A percentile compares a stretch with the other conserved stretches of the same genome.
Conservation (phyloP, 2,888 invertebrate genomes). For the Lasioglossum vierecki region DNA sequence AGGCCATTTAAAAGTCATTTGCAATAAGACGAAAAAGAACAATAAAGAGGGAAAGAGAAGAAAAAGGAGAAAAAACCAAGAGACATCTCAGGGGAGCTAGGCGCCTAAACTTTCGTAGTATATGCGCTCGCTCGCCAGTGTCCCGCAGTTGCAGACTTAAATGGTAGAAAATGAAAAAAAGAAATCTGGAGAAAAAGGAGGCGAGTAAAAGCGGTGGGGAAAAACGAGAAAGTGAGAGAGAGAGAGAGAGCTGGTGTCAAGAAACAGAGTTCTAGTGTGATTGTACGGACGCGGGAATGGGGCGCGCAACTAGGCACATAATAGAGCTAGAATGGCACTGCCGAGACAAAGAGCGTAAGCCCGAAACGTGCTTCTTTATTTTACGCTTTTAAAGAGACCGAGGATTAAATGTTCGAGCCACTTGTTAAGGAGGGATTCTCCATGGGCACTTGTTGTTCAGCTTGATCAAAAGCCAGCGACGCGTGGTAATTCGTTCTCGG, state of each 20-base stretch:
- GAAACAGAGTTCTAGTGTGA: constrained; percentile 60
- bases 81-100: neutral
- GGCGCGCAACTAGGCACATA: constrained; percentile 57
- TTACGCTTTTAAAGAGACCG: constrained; percentile 42
- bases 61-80: neutral
- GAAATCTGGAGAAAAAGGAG: neutral
- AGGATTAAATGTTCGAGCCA: constrained; percentile 59
- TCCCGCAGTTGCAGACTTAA: constrained; percentile 1
- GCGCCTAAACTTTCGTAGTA: constrained; percentile 41
- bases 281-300: constrained; percentile 42
- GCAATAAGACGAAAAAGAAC: constrained; percentile 52
- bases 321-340: constrained; percentile 42
- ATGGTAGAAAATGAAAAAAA: constrained; percentile 3
- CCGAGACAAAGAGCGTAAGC: constrained; percentile 49
- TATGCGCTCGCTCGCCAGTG: neutral
- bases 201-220: neutral
- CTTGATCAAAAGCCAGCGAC: constrained; percentile 34
- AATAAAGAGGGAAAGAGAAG: neutral
- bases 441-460: constrained; percentile 17
- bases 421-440: constrained; percentile 44
- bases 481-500: constrained; percentile 16
- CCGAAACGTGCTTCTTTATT: constrained; percentile 57
- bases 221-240: neutral
- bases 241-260: constrained; percentile 49
- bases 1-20: constrained; percentile 67